Base-by-base conservation (phyloP, 2,888 invertebrate species). In the Drosophila anomalipes region DNA sequence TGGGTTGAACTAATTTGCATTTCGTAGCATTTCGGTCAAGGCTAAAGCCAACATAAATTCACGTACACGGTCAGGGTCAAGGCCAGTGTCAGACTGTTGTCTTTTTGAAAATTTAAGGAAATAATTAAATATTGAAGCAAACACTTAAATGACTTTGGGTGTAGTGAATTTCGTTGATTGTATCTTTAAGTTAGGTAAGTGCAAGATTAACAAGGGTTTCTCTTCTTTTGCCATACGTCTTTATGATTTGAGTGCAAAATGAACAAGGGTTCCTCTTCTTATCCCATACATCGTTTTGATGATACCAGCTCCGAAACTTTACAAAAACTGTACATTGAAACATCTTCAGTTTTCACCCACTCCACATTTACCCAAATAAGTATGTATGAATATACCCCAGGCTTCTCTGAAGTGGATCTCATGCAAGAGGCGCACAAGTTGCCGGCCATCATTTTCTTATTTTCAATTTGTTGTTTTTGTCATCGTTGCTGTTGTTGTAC, bases 1-100 rank as follows among this genome's bases (percentile, higher is more conserved):
- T 47, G 82, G 68, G 68, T 72, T 70, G 61, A 72, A 81, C 86
- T 86, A 87, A 87, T 90, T 88, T 90, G 84, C 88, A 90, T 88
- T 82, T 83, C 37, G 52, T 57, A 58, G 58, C 59, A 75, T 76
- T 77, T 78, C 69, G 91, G 89, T 90, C 90, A 91, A 90, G 91
- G 91, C 79, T 87, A 82, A 77, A 74, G 80, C 59, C 76, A 79
- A 83, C 63, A 80, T 76, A 68, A 78, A 82, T 82, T 85, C 49
- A 53, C 22, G 69, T 56, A 81, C 82, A 77, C 78, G 81, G 83
- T 83, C 89, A 76, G 66, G 64, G 62, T 83, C 89, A 76, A 68
- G 66, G 59, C 57, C 72, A 60, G 47, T 14, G 52, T 57, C 65
- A 32, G 35, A 2, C 19, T 33, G 33, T 53, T 62, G 33, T 32